Base-by-base conservation (phyloP, 1,140 invertebrate species). In the Nephila pilipes region DNA sequence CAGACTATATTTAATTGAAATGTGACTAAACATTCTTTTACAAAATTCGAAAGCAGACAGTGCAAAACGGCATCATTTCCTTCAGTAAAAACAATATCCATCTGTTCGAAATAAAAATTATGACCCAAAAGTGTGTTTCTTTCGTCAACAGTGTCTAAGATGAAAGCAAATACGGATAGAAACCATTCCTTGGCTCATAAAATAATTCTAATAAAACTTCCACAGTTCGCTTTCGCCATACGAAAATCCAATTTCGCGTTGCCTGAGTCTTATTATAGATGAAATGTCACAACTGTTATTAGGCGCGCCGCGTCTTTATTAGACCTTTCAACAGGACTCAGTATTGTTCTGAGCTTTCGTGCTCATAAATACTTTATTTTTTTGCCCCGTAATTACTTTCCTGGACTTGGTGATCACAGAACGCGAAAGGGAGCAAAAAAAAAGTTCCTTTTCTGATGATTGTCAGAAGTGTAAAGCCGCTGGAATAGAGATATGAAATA, bases 211-310 rank as follows among this genome's bases (percentile, higher is more conserved):
- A 75, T 75, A 75, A 75, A 32, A 81, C 46, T 55, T 75, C 85
- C 20, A 36, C 20, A 38, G 29, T 46, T 65, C 22, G 16, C 36
- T 88, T 69, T 46, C 14, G 25, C 63, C 22, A 18, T 54, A n/a
- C 46, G 55, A 16, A 88, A 69, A 88, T 25, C 58, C 85, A 88
- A 69, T 65, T 88, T 88, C 58, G 38, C n/a, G 10, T 46, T 88
- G 46, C 25, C 63, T 88, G 14, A 2, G 69, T 36, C 63, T 88
- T 88, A 69, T 88, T 88, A 46, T 10, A 88, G 63, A 88, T 69
- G 85, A 88, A 88, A 65, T 69, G 58, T 88, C 85, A 65, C 60
- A 88, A 69, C 18, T 29, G 36, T 69, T 88, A 88, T 88, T 69
- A 88, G 85, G 36, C 69, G 60, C 29, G 32, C 22, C 36, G 18